Base-by-base conservation (phyloP, 2,888 invertebrate species). In the Cyrtodaria siliqua region DNA sequence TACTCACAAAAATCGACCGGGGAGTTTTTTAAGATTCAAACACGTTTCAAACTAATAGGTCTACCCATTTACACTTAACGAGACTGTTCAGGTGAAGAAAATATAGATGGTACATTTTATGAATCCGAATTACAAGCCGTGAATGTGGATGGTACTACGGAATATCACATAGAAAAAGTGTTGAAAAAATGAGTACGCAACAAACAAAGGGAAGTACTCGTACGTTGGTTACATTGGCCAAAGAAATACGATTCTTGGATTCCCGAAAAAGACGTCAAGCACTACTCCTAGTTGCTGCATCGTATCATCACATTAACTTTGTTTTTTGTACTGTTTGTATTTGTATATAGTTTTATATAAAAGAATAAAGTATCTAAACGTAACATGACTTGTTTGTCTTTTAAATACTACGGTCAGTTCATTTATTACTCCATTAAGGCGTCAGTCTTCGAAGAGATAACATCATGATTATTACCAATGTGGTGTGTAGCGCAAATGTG, bases 141-240 rank as follows among this genome's bases (percentile, higher is more conserved):
- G 2, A 56, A 23, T 18, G 70, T 67, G 2, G 52, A 81, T 49
- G 55, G 62, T 4, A 40, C 12, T 9, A 73, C 63, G 1, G 71
- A 67, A 47, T 77, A 71, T 56, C 29, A 42, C 9, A 49, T 77
- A 16, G 70, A 74, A 38, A 68, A 77, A 38, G 55, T 81, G 6
- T 27, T 74, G 20, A 68, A 68, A 40, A 70, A 47, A 71, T 40
- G 77, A 40, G 55, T 33, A 0, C 23, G 33, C 33, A 57, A 63
- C 49, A 73, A 63, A 50, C 56, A 63, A 33, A 56, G 52, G 52
- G 61, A 80, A 73, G 73, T 76, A 3, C 33, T 80, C 9, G 70
- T 76, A 2, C 47, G 69, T 1, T 80, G 80, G 80, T 55, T 80
- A 40, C 80, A 76, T 38, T 80, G 80, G 76, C 73, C 75, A 0